Conservation (phyloP, 1,140 invertebrate genomes). For the Phortica variegata region DNA sequence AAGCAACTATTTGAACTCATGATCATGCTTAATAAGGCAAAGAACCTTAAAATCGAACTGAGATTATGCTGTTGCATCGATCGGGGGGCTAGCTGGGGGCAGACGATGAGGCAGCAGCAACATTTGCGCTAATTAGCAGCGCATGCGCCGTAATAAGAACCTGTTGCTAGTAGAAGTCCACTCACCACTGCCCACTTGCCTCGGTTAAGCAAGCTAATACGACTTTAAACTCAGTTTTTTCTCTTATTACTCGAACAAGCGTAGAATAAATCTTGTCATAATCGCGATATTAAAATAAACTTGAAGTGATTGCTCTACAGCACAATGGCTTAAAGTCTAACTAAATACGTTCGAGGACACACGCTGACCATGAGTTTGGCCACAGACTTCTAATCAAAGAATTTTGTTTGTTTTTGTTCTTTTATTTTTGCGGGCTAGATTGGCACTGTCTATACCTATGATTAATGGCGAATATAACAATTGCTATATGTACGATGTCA, state of each 20-base stretch:
- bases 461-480: slow-evolving; percentile 62
- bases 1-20: no score
- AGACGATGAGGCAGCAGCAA: slow-evolving; percentile 10
- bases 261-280: no score
- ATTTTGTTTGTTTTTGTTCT: not conserved
- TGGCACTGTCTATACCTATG: slow-evolving; percentile 65
- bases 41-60: slow-evolving; percentile 40
- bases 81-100: not conserved
- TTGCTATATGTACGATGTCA: slow-evolving; percentile 73
- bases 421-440: slow-evolving; percentile 20
- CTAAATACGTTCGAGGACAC: slow-evolving; percentile 3
- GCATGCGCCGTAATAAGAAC: slow-evolving; percentile 28
- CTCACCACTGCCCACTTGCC: no score
- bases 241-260: no score
- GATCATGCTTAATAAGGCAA: slow-evolving; percentile 41
- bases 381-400: no score
- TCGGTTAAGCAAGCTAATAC: no score
- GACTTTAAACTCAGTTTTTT: no score
- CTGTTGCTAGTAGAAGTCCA: no score
- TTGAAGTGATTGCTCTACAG: no score
- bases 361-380: slow-evolving; percentile 28
- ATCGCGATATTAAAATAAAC: no score
- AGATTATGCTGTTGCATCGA: no score
- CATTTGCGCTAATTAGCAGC: slow-evolving; percentile 42
- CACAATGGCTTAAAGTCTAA: no score